Evolutionary conservation across 2,888 invertebrate genomes (phyloP), one percentile per base, ranked within the genome.

Genomic region (Tipula vernalis): DNA sequence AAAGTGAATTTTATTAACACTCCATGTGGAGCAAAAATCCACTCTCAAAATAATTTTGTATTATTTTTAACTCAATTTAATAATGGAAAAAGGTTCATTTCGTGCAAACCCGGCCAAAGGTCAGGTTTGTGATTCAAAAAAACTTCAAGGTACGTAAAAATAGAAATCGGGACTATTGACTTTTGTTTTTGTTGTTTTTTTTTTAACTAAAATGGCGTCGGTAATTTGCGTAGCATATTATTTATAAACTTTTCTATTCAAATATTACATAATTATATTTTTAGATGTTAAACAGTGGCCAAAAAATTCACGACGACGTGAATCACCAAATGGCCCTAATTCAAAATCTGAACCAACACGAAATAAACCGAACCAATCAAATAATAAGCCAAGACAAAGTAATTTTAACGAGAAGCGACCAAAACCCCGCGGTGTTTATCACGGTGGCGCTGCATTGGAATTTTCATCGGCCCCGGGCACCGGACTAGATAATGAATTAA

Each of bases 31-130:
- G 91, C 90, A 90, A 89, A 89, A 88, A 89, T 90, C 89, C 89
- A 90, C 89, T 88, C 85, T 86, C 86, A 88, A 36, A 86, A 86
- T 86, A 47, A 8, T 47, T 47, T 86, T 86, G 28, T 57, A 86
- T 36, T 36, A 51, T n/a, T 39, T 51, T 39, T 57, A 36, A 51
- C 13, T 51, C 6, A 84, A 87, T 84, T 88, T 88, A 88, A 92
- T 92, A 89, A 96, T 96, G 96, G 96, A 95, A 93, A 96, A 95
- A 92, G 96, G 96, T 93, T 93, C 94, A 91, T 93, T 93, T 92
- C 94, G 94, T 92, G 93, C 93, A 90, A 92, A 93, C 91, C 94
- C 95, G 92, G 93, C 94, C 92, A 96, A 95, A 93, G 94, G 94
- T 90, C 91, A 93, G 89, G 92, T 93, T 93, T 93, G 94, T 96